Conservation (phyloP, 2,888 invertebrate species). For the Caradrina kadenii region DNA sequence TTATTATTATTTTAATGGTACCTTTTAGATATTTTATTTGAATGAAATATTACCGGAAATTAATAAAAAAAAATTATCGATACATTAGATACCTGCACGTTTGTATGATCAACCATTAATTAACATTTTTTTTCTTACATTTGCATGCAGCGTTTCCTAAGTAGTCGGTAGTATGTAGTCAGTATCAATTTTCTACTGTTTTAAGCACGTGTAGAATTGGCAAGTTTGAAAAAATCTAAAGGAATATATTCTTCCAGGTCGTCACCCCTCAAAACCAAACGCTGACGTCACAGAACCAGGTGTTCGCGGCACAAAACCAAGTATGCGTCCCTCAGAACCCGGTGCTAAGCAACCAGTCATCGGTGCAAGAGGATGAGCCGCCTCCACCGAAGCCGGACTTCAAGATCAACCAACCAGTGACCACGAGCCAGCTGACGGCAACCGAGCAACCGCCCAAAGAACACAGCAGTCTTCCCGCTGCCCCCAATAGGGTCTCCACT, state of each 20-base stretch:
- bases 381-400: slow-evolving; percentile 83
- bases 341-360: slow-evolving; percentile 74
- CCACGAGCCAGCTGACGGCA: slow-evolving; percentile 72
- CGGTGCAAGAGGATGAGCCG: slow-evolving; percentile 78
- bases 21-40: not conserved
- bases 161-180: slow-evolving; percentile 51
- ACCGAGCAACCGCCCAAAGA: slow-evolving; percentile 78
- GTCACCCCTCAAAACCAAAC: slow-evolving; percentile 70
- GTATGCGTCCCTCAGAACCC: slow-evolving; percentile 71
- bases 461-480: slow-evolving; percentile 82
- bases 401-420: slow-evolving; percentile 88
- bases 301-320: slow-evolving; percentile 72
- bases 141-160: slow-evolving; percentile 47
- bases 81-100: slow-evolving; percentile 17
- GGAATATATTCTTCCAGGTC: slow-evolving; percentile 31
- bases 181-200: slow-evolving; percentile 34
- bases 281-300: slow-evolving; percentile 74
- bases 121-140: slow-evolving; percentile 39
- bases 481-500: slow-evolving; percentile 85
- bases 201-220: not conserved
- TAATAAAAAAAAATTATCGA: not conserved
- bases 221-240: slow-evolving; percentile 19
- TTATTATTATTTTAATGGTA: not conserved
- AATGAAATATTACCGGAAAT: not conserved
- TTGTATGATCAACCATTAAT: slow-evolving; percentile 4